Evolutionary conservation across 2,797 vertebrate genomes (phyloP).

Genomic region (Gadopsis bispinosus): DNA sequence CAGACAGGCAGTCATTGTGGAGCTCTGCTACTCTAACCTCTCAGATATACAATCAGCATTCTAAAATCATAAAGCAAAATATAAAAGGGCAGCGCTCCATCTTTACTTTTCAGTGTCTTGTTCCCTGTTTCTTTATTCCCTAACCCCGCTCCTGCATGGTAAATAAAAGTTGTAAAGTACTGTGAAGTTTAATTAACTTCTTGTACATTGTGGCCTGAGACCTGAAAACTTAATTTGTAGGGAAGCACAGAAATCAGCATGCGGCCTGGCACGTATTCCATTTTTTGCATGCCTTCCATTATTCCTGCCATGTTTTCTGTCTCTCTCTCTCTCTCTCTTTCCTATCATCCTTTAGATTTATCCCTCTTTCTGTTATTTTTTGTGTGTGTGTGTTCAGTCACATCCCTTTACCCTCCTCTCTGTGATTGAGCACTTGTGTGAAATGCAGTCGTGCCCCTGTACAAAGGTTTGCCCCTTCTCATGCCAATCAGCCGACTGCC

Average conservation of each 20-base stretch:
- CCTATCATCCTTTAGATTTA: not conserved
- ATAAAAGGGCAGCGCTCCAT: not conserved
- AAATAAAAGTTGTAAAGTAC: not conserved
- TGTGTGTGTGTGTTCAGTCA: not conserved
- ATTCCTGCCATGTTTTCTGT: not conserved
- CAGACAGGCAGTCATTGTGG: not conserved
- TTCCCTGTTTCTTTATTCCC: not conserved
- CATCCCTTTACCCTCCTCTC: constrained; percentile 8
- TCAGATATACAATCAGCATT: not conserved
- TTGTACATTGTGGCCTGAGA: not conserved
- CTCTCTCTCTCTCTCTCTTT: not conserved
- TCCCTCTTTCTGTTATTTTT: constrained; percentile 4
- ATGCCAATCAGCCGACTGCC: not conserved
- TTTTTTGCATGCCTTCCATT: constrained; percentile 10
- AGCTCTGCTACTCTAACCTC: not conserved
- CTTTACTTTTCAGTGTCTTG: not conserved
- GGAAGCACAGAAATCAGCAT: constrained; percentile 3
- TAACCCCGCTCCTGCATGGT: not conserved
- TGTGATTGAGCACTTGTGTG: constrained; percentile 6
- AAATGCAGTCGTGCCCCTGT: not conserved
- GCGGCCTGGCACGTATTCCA: not conserved
- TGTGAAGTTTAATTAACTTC: not conserved
- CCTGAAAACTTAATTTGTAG: not conserved
- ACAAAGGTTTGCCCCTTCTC: constrained; percentile 2
- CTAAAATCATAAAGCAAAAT: not conserved